Conservation (phyloP, 2,888 invertebrate genomes). For the Gnatocerus cornutus region DNA sequence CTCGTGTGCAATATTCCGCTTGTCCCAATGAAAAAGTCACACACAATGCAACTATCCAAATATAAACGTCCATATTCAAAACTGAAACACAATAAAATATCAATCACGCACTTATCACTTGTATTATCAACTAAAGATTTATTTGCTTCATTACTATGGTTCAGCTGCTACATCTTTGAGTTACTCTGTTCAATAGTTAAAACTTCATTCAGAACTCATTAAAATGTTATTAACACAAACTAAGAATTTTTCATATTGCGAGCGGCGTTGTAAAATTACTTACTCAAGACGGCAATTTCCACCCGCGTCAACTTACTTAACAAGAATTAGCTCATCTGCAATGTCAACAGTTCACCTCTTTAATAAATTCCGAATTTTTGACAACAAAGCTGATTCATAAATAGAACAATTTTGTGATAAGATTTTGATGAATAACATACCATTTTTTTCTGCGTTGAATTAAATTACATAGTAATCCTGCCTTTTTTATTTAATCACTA, state of each 20-base stretch:
- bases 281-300: constrained; percentile 7
- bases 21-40: constrained; percentile 25
- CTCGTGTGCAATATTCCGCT: constrained; percentile 54
- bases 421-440: constrained; percentile 23
- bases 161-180: not conserved
- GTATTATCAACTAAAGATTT: constrained; percentile 32
- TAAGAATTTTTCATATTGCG: too few relatives aligned
- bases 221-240: constrained; percentile 10
- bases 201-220: constrained; percentile 34
- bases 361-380: not conserved
- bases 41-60: constrained; percentile 31
- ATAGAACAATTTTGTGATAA: not conserved
- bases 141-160: constrained; percentile 38
- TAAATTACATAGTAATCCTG: constrained; percentile 29
- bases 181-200: constrained; percentile 27
- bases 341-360: constrained; percentile 33
- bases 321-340: constrained; percentile 21
- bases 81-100: constrained; percentile 46
- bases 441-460: constrained; percentile 24
- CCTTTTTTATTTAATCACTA: constrained; percentile 39
- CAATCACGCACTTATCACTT: constrained; percentile 37
- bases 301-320: constrained; percentile 26
- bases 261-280: constrained; percentile 2
- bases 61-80: constrained; percentile 38
- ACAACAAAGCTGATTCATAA: not conserved